Base-by-base conservation (phyloP, 2,888 invertebrate species). In the Dichetophora obliterata region DNA sequence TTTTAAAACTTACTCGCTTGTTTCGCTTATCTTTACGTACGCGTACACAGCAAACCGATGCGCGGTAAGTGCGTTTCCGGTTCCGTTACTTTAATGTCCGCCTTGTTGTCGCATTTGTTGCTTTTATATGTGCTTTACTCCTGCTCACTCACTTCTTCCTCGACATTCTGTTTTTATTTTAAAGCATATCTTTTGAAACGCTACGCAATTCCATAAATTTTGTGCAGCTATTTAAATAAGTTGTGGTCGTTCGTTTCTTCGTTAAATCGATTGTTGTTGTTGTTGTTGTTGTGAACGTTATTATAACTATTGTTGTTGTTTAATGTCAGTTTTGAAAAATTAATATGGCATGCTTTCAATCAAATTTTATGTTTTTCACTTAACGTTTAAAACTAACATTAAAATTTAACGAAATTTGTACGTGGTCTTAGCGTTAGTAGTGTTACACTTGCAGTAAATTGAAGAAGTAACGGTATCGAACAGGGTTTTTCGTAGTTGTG, bases 1-100 rank as follows among this genome's bases (percentile, higher is more conserved):
- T 68, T 68, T 50, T 9, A 68, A 54, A 22, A 31, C 52, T 43
- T 66, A 22, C 66, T 66, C 24, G 19, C 37, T 34, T 66, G 52
- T 72, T n/a, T 72, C 71, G 57, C 43, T 71, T 37, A 37, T 16
- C 61, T 48, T 24, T 5, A 14, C 24, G 61, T 61, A n/a, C 24
- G 11, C 22, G 37, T 61, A 24, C 34, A 34, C 5, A 24, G 11
- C 19, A 43, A 66, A 66, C 19, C 24, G 48, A 34, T 22, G 54
- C 69, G 52, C 52, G 27, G 22, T 27, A 43, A 59, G 43, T 72
- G 61, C 59, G 72, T 72, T 61, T 61, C 61, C 71, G 59, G n/a
- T 72, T 72, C 72, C 72, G 43, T 31, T 16, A 52, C 63, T 73
- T 73, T 65, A 73, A 73, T 73, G 73, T n/a, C 73, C 63, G 63